These are phyloP conservation scores for Sarotherodon lohbergeri DNA, from an alignment of 2,113 vertebrate species.

Conservation along the genomic window DNA sequence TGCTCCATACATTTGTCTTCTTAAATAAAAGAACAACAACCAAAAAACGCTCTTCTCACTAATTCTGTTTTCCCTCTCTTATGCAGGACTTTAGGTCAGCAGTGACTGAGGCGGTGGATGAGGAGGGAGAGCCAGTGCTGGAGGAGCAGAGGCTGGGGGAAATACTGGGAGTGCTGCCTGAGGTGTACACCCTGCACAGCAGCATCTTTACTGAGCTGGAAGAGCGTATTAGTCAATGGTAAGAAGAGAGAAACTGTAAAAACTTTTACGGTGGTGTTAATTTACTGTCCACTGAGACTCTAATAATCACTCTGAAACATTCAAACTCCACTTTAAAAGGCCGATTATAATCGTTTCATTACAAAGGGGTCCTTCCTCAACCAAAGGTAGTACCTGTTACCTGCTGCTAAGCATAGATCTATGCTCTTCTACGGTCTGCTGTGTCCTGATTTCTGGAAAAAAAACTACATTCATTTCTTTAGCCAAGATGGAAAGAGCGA, in stretches of 20 bases:
- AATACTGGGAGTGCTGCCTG: constrained; percentile 79
- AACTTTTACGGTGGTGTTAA: neutral
- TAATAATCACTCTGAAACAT: neutral
- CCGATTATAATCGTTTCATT: neutral
- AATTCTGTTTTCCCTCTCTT: neutral
- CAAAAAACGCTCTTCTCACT: neutral
- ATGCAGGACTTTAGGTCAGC: constrained; percentile 82
- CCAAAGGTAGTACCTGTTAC: neutral
- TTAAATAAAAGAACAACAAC: neutral
- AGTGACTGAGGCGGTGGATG: constrained; percentile 65
- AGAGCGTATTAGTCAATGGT: constrained; percentile 83
- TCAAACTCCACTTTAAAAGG: neutral
- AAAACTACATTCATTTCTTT: neutral
- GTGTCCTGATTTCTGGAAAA: rapidly evolving
- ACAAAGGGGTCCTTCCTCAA: neutral
- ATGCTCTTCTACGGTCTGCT: neutral
- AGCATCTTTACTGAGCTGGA: constrained; percentile 83
- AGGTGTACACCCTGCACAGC: constrained; percentile 82
- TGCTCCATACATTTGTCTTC: neutral
- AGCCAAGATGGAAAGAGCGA: neutral
- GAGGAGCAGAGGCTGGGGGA: constrained; percentile 77
- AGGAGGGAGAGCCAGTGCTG: constrained; percentile 68
- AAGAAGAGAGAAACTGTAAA: constrained; percentile 1
- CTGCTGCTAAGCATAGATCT: neutral
- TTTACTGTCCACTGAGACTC: neutral